Evolutionary conservation across 1,140 invertebrate genomes (phyloP).

Genomic region (Eueides isabella): DNA sequence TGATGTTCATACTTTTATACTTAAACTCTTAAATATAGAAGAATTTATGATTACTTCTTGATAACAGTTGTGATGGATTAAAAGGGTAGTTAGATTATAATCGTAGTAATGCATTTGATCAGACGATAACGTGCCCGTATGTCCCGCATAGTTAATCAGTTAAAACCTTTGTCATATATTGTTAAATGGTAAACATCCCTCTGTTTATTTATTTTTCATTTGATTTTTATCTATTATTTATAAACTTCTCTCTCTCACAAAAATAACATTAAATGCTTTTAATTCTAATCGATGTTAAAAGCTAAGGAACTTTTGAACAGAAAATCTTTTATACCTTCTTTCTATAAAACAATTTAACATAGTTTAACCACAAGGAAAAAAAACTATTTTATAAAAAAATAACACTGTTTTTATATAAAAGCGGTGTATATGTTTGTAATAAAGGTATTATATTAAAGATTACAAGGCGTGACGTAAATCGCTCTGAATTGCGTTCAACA

Average conservation of each 20-base stretch:
- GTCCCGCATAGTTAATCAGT: constrained; percentile 1
- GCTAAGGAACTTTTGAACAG: too few species aligned
- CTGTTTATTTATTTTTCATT: background rate
- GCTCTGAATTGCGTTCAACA: too few species aligned
- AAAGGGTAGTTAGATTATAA: background rate
- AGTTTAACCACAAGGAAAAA: too few species aligned
- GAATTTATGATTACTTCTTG: background rate
- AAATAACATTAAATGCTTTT: background rate
- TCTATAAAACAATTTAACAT: too few species aligned
- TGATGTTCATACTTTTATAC: too few species aligned
- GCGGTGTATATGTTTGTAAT: too few species aligned
- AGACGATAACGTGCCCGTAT: background rate
- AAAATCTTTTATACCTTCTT: too few species aligned
- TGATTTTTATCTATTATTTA: background rate
- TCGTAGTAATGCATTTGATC: background rate
- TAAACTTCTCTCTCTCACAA: background rate
- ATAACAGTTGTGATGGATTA: background rate
- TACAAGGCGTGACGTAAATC: too few species aligned
- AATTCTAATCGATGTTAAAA: background rate
- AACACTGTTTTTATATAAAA: too few species aligned
- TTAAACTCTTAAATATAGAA: background rate
- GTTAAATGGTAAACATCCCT: background rate
- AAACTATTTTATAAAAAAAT: too few species aligned
- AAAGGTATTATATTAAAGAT: too few species aligned
- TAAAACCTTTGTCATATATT: background rate